Evolutionary conservation across 2,113 vertebrate genomes (phyloP).

Genomic region (Pipra filicauda): DNA sequence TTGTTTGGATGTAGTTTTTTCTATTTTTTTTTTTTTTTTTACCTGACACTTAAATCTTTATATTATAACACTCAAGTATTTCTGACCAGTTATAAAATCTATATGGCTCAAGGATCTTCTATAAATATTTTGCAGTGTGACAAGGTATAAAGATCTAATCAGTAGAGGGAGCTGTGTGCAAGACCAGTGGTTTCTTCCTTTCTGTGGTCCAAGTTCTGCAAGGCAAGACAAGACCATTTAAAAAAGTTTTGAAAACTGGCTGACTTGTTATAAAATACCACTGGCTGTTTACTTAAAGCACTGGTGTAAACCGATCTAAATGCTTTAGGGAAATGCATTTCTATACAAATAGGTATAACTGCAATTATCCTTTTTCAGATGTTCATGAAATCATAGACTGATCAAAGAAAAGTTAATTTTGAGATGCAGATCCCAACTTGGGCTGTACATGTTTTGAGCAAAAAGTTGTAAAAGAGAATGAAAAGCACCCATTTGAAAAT

Average conservation of each 20-base stretch:
- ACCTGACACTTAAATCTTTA: not conserved
- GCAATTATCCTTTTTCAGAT: not conserved
- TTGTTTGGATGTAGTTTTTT: not conserved
- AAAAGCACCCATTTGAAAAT: not conserved
- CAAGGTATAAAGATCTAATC: not conserved
- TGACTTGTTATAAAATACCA: not conserved
- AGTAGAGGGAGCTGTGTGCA: not conserved
- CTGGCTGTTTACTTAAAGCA: not conserved
- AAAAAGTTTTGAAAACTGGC: not conserved
- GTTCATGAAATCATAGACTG: not conserved
- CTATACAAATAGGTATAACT: not conserved
- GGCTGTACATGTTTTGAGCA: not conserved
- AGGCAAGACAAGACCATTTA: not conserved
- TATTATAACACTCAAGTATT: not conserved
- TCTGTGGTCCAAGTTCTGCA: not conserved
- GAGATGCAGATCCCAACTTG: not conserved
- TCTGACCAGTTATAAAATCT: not conserved
- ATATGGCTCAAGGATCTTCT: not conserved
- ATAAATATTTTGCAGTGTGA: not conserved
- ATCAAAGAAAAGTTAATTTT: not conserved
- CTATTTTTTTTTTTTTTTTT: not conserved
- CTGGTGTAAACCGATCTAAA: not conserved
- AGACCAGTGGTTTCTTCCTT: not conserved
- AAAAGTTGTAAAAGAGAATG: not conserved
- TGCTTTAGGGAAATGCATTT: not conserved